A percentile compares a stretch with the other conserved stretches of the same genome.
These are phyloP conservation scores for Cerastoderma edule DNA, from an alignment of 2,888 invertebrate genomes.

Conservation along the genomic window DNA sequence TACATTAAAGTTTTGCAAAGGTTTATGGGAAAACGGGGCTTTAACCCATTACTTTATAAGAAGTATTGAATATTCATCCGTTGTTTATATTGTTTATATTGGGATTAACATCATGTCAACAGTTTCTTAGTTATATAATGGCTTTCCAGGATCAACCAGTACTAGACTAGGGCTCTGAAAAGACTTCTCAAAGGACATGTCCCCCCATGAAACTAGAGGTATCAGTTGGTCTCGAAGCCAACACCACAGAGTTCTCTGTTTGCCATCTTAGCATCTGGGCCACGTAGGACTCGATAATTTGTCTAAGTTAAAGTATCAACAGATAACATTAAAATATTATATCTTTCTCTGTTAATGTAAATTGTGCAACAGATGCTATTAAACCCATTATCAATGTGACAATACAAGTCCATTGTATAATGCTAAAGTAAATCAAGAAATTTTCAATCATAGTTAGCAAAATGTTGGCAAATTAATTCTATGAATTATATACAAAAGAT, in stretches of 20 bases:
- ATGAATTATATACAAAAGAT: neutral
- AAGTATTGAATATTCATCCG: slow-evolving; percentile 32
- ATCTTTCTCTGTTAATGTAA: neutral
- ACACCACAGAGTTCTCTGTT: neutral
- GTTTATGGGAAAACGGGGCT: too few relatives aligned
- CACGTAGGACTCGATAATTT: neutral
- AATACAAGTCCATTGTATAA: too few relatives aligned
- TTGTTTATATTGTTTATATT: slow-evolving; percentile 8
- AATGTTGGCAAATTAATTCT: slow-evolving; percentile 9
- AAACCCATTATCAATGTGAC: neutral
- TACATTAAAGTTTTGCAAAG: too few relatives aligned
- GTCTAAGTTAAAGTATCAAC: neutral
- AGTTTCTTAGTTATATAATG: neutral
- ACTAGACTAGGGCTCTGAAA: too few relatives aligned
- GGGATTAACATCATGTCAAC: neutral
- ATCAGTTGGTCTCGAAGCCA: too few relatives aligned
- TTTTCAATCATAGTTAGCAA: neutral
- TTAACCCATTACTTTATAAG: slow-evolving; percentile 7
- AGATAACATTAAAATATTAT: neutral
- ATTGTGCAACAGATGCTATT: neutral
- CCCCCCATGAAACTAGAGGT: too few relatives aligned
- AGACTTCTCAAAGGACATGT: too few relatives aligned
- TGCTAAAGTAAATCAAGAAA: neutral
- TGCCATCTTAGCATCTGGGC: neutral
- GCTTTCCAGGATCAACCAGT: too few relatives aligned